These are phyloP conservation scores for Mylabris phalerata DNA, from an alignment of 1,140 invertebrate species.

Conservation along the genomic window DNA sequence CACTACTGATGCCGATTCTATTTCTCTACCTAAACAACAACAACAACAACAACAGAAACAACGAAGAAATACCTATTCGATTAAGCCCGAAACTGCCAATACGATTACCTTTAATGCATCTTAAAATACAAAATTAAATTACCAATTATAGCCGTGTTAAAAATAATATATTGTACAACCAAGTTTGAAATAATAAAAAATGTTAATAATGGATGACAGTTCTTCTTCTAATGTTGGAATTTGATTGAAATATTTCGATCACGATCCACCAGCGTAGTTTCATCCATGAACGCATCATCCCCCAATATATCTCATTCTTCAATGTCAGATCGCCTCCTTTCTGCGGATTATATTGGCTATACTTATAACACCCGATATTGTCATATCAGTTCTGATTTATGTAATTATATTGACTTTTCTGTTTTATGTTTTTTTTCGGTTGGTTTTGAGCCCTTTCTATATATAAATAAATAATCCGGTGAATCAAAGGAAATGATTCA, in stretches of 20 bases:
- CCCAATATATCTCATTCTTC: conserved; percentile 23
- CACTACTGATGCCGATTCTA: conserved; percentile 10
- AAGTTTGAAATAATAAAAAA: too few species aligned
- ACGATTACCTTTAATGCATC: conserved; percentile 30
- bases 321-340: conserved; percentile 27
- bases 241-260: conserved; percentile 22
- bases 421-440: too few species aligned
- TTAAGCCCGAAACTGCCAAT: conserved; percentile 21
- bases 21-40: conserved; percentile 20
- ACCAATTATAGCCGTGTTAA: too few species aligned
- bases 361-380: conserved; percentile 36
- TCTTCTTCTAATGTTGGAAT: too few species aligned
- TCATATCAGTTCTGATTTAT: conserved; percentile 37
- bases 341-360: conserved; percentile 34
- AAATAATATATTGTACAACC: too few species aligned
- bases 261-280: conserved; percentile 17
- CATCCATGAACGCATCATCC: conserved; percentile 5
- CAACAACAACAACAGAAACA: conserved; percentile 4
- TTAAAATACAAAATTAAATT: too few species aligned
- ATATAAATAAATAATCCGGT: too few species aligned
- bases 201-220: too few species aligned
- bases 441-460: too few species aligned
- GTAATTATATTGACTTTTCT: conserved; percentile 36
- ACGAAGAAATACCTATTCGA: conserved; percentile 29
- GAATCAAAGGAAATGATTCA: too few species aligned